These are phyloP conservation scores for Tragelaphus strepsiceros DNA, from an alignment of 2,113 vertebrate species.

Conservation along the genomic window DNA sequence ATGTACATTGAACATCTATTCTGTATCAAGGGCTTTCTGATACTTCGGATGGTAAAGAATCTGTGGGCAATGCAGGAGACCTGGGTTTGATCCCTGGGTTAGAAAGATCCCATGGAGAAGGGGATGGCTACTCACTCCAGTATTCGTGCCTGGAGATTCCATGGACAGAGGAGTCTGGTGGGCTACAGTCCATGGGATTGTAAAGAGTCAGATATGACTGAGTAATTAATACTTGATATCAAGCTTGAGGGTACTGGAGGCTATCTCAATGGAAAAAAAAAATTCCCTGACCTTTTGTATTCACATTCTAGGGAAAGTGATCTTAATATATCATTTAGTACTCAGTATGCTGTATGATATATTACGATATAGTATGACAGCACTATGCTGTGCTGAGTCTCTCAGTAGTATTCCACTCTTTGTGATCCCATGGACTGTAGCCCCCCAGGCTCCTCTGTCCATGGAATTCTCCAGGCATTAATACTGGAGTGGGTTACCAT, in stretches of 20 bases:
- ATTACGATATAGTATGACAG: neutral
- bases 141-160: neutral
- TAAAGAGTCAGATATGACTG: neutral
- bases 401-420: neutral
- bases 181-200: neutral
- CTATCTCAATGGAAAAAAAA: neutral
- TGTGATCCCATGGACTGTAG: neutral
- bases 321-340: neutral
- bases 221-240: neutral
- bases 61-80: accelerated
- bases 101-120: neutral
- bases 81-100: neutral
- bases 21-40: neutral
- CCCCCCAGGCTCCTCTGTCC: neutral
- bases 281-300: neutral
- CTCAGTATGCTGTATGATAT: neutral
- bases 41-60: neutral
- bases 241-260: neutral
- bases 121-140: neutral
- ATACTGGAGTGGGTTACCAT: neutral
- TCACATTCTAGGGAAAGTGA: neutral
- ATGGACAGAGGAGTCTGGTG: neutral
- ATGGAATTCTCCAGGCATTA: neutral
- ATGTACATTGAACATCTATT: neutral
- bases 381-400: neutral